Evolutionary conservation across 2,113 vertebrate genomes (phyloP).

Genomic region (Chionodraco myersi): DNA sequence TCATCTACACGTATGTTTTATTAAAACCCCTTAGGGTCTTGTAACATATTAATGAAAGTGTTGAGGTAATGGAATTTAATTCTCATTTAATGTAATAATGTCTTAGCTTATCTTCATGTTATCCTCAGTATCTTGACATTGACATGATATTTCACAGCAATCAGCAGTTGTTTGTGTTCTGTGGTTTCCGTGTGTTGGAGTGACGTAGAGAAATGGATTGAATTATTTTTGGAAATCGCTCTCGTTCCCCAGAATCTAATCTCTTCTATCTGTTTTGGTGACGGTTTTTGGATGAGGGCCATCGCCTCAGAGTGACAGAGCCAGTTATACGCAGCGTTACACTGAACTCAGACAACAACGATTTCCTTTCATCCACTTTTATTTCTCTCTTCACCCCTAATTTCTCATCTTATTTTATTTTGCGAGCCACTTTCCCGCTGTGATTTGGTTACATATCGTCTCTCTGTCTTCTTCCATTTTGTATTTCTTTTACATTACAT

Average conservation of each 20-base stretch:
- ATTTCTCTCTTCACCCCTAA: constrained; percentile 9
- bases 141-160: neutral
- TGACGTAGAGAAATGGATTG: neutral
- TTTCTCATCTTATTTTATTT: constrained; percentile 18
- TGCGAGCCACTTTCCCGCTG: neutral
- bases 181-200: constrained; percentile 9
- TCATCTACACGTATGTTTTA: too few species aligned
- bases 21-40: too few species aligned
- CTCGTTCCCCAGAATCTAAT: neutral
- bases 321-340: constrained; percentile 25
- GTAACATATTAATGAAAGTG: neutral
- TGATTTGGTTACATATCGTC: neutral
- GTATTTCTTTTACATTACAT: neutral
- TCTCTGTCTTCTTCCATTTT: neutral
- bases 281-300: constrained; percentile 21
- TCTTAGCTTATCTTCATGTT: neutral
- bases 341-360: constrained; percentile 34
- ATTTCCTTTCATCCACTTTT: constrained; percentile 51
- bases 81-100: neutral
- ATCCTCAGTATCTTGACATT: neutral
- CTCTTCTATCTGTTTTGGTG: constrained; percentile 33
- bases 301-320: constrained; percentile 13
- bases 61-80: too few species aligned
- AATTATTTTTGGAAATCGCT: constrained; percentile 21
- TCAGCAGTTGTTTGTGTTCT: neutral